Conservation (phyloP, 2,797 vertebrate species). For the Forpus xanthops region DNA sequence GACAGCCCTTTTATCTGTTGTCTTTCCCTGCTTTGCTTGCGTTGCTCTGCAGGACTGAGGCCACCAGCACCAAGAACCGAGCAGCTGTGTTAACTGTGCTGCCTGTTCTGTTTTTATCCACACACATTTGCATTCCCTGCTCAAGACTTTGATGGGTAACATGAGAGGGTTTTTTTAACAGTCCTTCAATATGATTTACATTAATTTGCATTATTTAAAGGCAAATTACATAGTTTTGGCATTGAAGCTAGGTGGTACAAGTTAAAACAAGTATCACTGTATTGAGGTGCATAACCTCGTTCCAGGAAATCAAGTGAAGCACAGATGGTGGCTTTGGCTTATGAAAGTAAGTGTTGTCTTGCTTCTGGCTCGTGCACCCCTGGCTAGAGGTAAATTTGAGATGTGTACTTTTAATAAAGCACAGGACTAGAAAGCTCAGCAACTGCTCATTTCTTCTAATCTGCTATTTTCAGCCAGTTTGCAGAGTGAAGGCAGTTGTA, state of each 20-base stretch:
- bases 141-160: neutral
- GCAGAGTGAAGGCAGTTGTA: neutral
- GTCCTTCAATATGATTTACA: neutral
- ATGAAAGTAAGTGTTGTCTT: neutral
- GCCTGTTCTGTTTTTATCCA: neutral
- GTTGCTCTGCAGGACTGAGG: rapidly evolving
- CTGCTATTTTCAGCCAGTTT: neutral
- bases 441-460: neutral
- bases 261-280: neutral
- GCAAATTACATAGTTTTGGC: neutral
- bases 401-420: neutral
- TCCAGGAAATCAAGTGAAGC: neutral
- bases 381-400: neutral
- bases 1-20: neutral
- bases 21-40: neutral
- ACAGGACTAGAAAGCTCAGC: neutral
- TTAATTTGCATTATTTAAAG: neutral
- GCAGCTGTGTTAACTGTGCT: neutral
- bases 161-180: neutral
- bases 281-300: neutral
- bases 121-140: neutral
- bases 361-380: neutral
- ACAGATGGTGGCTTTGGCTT: neutral
- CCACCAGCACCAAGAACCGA: rapidly evolving
- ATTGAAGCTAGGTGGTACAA: neutral